Conservation (phyloP, 2,888 invertebrate genomes). For the Ceriagrion tenellum region DNA sequence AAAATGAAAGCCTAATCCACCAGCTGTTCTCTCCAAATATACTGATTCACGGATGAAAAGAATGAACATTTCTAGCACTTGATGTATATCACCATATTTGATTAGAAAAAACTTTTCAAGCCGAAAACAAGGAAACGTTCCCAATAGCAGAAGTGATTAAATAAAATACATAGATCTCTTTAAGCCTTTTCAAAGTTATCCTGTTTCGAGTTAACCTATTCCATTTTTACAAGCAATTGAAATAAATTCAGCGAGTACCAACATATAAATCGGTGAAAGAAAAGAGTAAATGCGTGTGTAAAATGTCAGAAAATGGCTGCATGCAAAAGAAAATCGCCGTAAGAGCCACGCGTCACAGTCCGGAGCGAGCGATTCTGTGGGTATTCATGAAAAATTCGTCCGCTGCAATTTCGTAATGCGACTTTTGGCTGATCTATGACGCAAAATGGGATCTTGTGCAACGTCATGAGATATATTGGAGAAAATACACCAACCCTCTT, state of each 20-base stretch:
- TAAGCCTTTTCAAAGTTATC: too few relatives aligned
- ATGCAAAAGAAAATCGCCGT: neutral
- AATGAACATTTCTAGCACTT: neutral
- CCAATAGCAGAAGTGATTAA: too few relatives aligned
- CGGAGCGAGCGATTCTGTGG: neutral
- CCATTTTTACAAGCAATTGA: too few relatives aligned
- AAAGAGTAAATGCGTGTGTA: neutral
- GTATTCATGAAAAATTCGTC: neutral
- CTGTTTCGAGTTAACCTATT: too few relatives aligned
- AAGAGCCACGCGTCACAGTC: neutral
- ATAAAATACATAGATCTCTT: too few relatives aligned
- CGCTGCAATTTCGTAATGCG: neutral
- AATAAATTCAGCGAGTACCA: neutral
- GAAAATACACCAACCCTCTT: neutral
- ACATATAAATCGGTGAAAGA: neutral
- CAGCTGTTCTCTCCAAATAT: too few relatives aligned
- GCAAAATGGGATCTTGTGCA: neutral
- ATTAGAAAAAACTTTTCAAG: too few relatives aligned
- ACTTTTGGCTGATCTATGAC: neutral
- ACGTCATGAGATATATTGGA: neutral
- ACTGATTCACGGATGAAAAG: too few relatives aligned
- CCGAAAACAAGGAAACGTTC: too few relatives aligned
- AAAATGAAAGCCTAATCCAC: too few relatives aligned
- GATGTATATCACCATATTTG: too few relatives aligned
- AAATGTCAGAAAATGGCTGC: too few relatives aligned